Conservation (phyloP, 2,113 vertebrate genomes). For the Onychostruthus taczanowskii region DNA sequence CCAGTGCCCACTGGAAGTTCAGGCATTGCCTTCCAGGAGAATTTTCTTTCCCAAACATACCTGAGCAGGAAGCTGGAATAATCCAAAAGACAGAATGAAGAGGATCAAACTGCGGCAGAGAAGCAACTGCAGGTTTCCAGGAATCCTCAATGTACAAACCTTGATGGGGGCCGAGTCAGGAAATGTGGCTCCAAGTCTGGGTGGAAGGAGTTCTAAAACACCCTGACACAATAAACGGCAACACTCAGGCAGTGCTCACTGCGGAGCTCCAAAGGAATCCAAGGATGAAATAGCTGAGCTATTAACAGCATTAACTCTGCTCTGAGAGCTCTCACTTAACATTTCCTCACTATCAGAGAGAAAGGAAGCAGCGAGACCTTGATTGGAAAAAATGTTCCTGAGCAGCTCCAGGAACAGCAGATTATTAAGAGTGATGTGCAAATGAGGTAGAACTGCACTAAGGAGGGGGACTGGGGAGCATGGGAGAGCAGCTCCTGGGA, state of each 20-base stretch:
- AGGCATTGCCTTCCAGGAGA: neutral
- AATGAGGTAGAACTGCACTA: neutral
- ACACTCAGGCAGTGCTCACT: neutral
- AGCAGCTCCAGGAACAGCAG: neutral
- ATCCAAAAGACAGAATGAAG: accelerated
- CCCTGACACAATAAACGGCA: neutral
- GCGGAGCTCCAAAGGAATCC: slow-evolving; percentile 7
- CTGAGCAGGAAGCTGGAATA: neutral
- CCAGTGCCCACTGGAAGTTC: neutral
- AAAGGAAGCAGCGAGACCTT: neutral
- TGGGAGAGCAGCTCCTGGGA: neutral
- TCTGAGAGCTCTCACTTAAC: neutral
- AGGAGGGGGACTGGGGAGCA: neutral
- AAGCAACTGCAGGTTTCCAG: neutral
- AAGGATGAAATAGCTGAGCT: slow-evolving; percentile 32
- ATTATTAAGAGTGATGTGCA: neutral
- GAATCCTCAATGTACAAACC: neutral
- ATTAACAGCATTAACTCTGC: slow-evolving; percentile 31
- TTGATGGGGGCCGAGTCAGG: neutral
- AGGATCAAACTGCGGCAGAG: neutral
- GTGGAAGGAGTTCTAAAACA: neutral
- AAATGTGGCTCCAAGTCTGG: neutral
- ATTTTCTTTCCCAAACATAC: neutral
- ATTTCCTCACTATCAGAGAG: neutral
- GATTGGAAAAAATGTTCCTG: neutral